phyloP scores from a whole-genome alignment of 2,888 invertebrate species.

The Nephrotoma appendiculata region DNA sequence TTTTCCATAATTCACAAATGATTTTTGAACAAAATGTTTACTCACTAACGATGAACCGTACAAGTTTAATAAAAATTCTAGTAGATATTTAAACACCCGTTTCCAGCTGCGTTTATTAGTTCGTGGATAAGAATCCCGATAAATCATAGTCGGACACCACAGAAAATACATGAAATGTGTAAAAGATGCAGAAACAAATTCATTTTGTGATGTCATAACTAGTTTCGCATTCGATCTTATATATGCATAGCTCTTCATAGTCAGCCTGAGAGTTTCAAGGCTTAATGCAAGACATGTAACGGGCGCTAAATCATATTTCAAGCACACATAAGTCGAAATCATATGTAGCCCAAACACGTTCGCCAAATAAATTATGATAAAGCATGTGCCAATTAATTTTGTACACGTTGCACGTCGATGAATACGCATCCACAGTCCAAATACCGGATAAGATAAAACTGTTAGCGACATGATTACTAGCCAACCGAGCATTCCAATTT shows the following conservation, averaged over 20 bases:
- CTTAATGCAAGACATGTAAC: conserved; percentile 26
- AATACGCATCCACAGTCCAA: not conserved
- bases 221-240: conserved; percentile 53
- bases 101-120: conserved; percentile 55
- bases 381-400: not conserved
- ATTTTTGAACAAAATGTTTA: conserved; percentile 58
- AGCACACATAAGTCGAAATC: not conserved
- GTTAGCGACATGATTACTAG: not conserved
- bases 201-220: not conserved
- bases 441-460: not conserved
- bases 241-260: conserved; percentile 82
- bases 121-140: conserved; percentile 61
- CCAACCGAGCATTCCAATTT: not conserved
- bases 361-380: not conserved
- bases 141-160: conserved; percentile 68
- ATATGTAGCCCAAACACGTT: not conserved
- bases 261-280: conserved; percentile 45
- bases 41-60: conserved; percentile 70
- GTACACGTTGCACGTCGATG: not conserved
- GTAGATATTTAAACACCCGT: conserved; percentile 49
- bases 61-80: conserved; percentile 62
- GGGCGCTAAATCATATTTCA: conserved; percentile 18
- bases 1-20: conserved; percentile 31
- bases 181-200: conserved; percentile 40
- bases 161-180: conserved; percentile 68